These are phyloP conservation scores for Oreocharis arfaki DNA, from an alignment of 2,113 vertebrate species.

Conservation along the genomic window DNA sequence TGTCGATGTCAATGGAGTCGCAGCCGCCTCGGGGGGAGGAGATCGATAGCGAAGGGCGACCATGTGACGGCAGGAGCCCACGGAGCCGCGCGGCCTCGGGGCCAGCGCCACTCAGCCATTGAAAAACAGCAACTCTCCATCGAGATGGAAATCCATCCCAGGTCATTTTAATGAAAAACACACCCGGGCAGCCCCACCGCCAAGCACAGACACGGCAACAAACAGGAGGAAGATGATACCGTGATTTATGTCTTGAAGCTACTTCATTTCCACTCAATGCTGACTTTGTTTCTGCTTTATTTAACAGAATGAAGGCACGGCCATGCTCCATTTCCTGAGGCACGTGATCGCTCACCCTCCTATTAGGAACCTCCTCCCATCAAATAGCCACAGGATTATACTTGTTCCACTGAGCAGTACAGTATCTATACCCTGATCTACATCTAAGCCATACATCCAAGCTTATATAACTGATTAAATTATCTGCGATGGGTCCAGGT, in stretches of 20 bases:
- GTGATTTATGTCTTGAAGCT: not conserved
- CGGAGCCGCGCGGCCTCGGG: not conserved
- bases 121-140: not conserved
- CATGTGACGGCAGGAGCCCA: not conserved
- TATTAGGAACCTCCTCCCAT: not conserved
- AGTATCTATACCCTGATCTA: not conserved
- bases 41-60: slow-evolving; percentile 2
- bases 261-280: not conserved
- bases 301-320: not conserved
- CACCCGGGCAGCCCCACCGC: accelerated
- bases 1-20: not conserved
- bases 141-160: accelerated
- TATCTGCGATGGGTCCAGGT: not conserved
- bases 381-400: accelerated
- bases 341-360: not conserved
- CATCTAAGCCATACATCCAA: not conserved
- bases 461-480: not conserved
- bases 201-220: accelerated
- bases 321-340: not conserved
- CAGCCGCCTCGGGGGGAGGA: not conserved
- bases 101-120: not conserved
- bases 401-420: not conserved
- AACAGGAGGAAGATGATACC: accelerated
- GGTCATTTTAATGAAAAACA: accelerated
- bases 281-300: not conserved